Base-by-base conservation (phyloP, 2,888 invertebrate species). In the Calameuta idolon region DNA sequence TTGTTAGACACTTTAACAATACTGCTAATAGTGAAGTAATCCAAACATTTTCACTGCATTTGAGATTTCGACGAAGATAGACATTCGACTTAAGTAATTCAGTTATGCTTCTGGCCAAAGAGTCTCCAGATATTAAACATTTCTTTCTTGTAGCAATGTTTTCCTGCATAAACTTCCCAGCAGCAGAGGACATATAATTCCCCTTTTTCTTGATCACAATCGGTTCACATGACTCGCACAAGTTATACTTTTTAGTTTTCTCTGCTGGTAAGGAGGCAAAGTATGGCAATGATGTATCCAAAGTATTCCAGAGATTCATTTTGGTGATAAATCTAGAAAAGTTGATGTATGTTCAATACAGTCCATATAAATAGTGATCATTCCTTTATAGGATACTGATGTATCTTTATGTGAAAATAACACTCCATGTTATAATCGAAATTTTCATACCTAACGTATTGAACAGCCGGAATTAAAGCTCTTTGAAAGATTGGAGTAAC, bases 1-100 rank as follows among this genome's bases (percentile, higher is more conserved):
- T 83, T 79, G 84, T 86, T 83, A 84, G 83, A 87, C 87, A 85
- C 83, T 87, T 85, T 80, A 85, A 85, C 82, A 87, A 86, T 83
- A 87, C 84, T 82, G 84, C 84, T 81, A 84, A 79, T n/a, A 75
- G 79, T 69, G 80, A 76, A 76, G 55, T 37, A 69, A 73, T 74
- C 40, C 76, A 74, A 74, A 79, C 11, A 68, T 73, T 35, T 75
- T 69, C 71, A 79, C 76, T 81, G 76, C 79, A 81, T 79, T 78
- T 40, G 81, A 77, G 79, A 81, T 34, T 69, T 75, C 68, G 73
- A 76, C 33, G 12, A 71, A 71, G 31, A 34, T 55, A 55, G 9
- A 23, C 23, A 0, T 55, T 55, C 23, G 9, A 55, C 0, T 55
- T 23, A 3, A 55, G 9, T 9, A 23, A 55, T 5, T 55, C 55